phyloP scores from a whole-genome alignment of 1,140 invertebrate species.

The Agrilus planipennis region DNA sequence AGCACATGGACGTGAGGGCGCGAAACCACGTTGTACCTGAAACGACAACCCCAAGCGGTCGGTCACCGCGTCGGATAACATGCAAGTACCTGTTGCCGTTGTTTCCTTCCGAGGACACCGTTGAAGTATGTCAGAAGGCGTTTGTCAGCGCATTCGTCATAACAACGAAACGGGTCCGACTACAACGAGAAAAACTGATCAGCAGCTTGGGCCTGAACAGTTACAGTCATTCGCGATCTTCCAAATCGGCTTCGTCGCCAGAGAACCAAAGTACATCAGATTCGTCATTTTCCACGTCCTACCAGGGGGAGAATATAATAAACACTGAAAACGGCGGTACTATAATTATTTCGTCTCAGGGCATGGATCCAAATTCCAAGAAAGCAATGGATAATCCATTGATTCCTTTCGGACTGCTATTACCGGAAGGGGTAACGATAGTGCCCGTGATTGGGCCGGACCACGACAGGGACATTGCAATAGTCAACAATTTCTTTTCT shows the following conservation, averaged over 20 bases:
- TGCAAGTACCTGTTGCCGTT: conserved; percentile 39
- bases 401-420: conserved; percentile 32
- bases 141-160: conserved; percentile 41
- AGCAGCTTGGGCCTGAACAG: conserved; percentile 30
- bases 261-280: conserved; percentile 7
- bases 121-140: conserved; percentile 42
- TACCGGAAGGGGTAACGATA: conserved; percentile 36
- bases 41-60: conserved; percentile 22
- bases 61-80: conserved; percentile 34
- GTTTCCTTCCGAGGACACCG: conserved; percentile 24
- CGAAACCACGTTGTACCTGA: conserved; percentile 29
- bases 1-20: conserved; percentile 35
- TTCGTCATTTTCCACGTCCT: not conserved
- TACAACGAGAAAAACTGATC: conserved; percentile 39
- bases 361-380: too few relatives aligned
- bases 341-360: not conserved
- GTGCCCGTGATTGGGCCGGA: conserved; percentile 32
- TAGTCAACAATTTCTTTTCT: conserved; percentile 42
- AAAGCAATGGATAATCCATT: conserved; percentile 28
- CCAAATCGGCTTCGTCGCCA: conserved; percentile 4
- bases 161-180: conserved; percentile 39
- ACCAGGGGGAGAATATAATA: conserved; percentile 8
- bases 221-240: conserved; percentile 23
- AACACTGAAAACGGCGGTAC: not conserved
- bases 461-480: conserved; percentile 36